Base-by-base conservation (phyloP, 2,888 invertebrate species). In the Trimorus sp. region DNA sequence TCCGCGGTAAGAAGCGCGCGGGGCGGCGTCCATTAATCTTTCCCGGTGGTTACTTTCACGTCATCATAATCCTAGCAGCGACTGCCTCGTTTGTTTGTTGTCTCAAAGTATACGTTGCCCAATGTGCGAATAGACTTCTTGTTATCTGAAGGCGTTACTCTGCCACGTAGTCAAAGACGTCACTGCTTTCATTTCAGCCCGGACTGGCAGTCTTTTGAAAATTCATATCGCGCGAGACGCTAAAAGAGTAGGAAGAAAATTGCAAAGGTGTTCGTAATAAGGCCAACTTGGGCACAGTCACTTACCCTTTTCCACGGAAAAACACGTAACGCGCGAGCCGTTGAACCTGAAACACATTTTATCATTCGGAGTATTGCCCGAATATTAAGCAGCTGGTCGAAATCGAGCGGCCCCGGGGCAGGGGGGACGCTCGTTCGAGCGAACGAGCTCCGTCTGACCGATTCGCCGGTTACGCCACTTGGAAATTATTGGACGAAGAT, bases 11-110 rank as follows among this genome's bases (percentile, higher is more conserved):
- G 77, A 62, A 69, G 16, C 75, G 77, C 83, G 63, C 80, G 63
- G 79, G 65, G 84, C 80, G 78, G 79, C 69, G 81, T 86, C 84
- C 87, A 89, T 89, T 89, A 88, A 89, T 89, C 88, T 89, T 88
- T 84, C 84, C 83, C 69, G 83, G 80, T 81, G 84, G 85, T 89
- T 87, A 87, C 86, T 86, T 85, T 85, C 84, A 83, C 82, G 83
- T 86, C 86, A 79, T 84, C 86, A 86, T 86, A 88, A 87, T 87
- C 86, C 86, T 82, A 82, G 83, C 83, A 80, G 84, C 71, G 59
- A 76, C 81, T 76, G 71, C 81, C 73, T 82, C 75, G 76, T 82
- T 80, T 77, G 82, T 77, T 77, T 82, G 77, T 74, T 74, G 77
- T 73, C 71, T 82, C 63, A 81, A 58, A 78, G 60, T 79, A 62